Base-by-base conservation (phyloP, 2,888 invertebrate species). In the Calameuta filiformis region DNA sequence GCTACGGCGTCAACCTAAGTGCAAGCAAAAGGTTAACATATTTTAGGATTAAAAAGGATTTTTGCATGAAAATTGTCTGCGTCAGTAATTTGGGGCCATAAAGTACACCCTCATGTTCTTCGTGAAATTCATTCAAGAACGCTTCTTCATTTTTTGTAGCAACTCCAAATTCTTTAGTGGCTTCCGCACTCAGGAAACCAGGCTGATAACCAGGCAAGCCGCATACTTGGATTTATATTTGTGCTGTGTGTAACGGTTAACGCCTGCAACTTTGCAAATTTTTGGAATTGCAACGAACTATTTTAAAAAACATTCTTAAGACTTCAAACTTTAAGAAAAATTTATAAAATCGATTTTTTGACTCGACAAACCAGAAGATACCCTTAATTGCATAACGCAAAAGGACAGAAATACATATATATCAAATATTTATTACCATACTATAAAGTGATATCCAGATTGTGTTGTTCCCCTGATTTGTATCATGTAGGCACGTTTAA, bases 401-500 rank as follows among this genome's bases (percentile, higher is more conserved):
- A 69, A 75, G 31, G 9, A 56, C 56, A 56, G 56, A 56, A 80
- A 80, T 80, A 80, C 78, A 77, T 75, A 80, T 80, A 79, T 79
- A 77, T 83, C 76, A 81, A 82, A 84, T 88, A 89, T 89, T 88
- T 90, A 90, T 83, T 88, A 89, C 85, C 84, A 78, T 84, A 87
- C 87, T 87, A 88, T 86, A 85, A 87, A 87, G 84, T 83, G 84
- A 89, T 88, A 89, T 85, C 84, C 84, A 88, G 85, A 87, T 89
- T 90, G 88, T 90, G 89, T 89, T 89, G 85, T 89, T 56, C 85
- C 86, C 85, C 86, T 89, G 83, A 88, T 90, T 90, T 90, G 89
- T 91, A 90, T 89, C 87, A 86, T 87, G 89, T 90, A 91, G 90
- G 85, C 88, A 90, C 86, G 85, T 89, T 90, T 88, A 90, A 89